Evolutionary conservation across 2,888 invertebrate species (phyloP).

Genomic region (Periphyllus acericola): DNA sequence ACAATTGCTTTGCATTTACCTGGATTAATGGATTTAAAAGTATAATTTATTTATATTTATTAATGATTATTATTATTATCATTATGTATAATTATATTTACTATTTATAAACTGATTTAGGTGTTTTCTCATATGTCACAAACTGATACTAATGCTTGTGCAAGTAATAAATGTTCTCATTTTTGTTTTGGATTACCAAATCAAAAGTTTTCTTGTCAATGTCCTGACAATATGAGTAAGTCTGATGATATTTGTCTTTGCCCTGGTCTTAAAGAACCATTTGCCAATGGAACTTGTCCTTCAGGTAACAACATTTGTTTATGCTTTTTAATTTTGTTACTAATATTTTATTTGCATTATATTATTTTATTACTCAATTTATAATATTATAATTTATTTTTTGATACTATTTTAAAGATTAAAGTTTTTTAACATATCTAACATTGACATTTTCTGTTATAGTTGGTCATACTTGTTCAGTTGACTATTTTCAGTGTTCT

Average conservation of each 20-base stretch:
- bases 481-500: slow-evolving; percentile 72
- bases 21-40: slow-evolving; percentile 84
- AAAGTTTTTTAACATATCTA: not conserved
- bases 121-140: slow-evolving; percentile 81
- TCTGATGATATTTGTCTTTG: slow-evolving; percentile 78
- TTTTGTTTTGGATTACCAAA: slow-evolving; percentile 83
- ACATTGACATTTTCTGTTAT: slow-evolving; percentile 64
- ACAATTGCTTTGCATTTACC: slow-evolving; percentile 74
- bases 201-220: slow-evolving; percentile 77
- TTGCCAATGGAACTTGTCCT: slow-evolving; percentile 77
- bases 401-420: not conserved
- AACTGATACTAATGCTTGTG: slow-evolving; percentile 79
- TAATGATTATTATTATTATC: too few relatives aligned
- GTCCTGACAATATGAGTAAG: slow-evolving; percentile 79
- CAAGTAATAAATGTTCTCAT: slow-evolving; percentile 75
- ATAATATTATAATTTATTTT: not conserved
- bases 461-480: slow-evolving; percentile 72
- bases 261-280: slow-evolving; percentile 75
- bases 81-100: slow-evolving; percentile 6
- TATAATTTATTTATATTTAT: too few relatives aligned
- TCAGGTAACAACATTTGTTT: slow-evolving; percentile 65
- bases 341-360: not conserved
- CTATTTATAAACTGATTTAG: slow-evolving; percentile 64
- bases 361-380: not conserved
- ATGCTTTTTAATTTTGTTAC: not conserved